Evolutionary conservation across 2,113 vertebrate species (phyloP).

Genomic region (Leucopsar rothschildi): DNA sequence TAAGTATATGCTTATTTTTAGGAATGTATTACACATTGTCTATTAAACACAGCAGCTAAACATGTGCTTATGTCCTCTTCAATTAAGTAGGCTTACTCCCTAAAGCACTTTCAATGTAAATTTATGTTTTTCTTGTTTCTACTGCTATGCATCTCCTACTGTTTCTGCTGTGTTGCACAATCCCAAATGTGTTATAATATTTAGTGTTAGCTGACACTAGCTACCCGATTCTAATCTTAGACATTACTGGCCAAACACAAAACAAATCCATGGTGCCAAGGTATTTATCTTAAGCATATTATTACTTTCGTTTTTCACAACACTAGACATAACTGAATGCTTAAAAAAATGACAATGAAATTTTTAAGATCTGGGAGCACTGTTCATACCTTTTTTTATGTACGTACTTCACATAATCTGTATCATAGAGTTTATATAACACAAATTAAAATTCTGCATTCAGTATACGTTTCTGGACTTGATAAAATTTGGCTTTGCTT

Average conservation of each 20-base stretch:
- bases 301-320: slow-evolving; percentile 25
- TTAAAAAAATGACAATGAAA: background rate
- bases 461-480: background rate
- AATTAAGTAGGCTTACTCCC: slow-evolving; percentile 20
- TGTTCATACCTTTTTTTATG: background rate
- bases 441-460: background rate
- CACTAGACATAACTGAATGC: background rate
- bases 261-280: slow-evolving; percentile 36
- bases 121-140: slow-evolving; percentile 56
- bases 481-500: background rate
- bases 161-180: slow-evolving; percentile 42
- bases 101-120: slow-evolving; percentile 53
- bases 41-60: slow-evolving; percentile 33
- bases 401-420: background rate
- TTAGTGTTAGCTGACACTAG: slow-evolving; percentile 44
- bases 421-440: background rate
- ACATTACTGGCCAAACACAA: slow-evolving; percentile 41
- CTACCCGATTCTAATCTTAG: slow-evolving; percentile 16
- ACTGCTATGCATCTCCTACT: slow-evolving; percentile 25
- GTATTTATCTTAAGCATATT: slow-evolving; percentile 29
- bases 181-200: slow-evolving; percentile 48
- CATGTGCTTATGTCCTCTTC: background rate
- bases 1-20: slow-evolving; percentile 34
- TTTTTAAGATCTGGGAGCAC: background rate
- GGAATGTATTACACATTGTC: background rate